A percentile compares a stretch with the other conserved stretches of the same genome.
Conservation (phyloP, 2,113 vertebrate genomes). For the Buteo buteo region DNA sequence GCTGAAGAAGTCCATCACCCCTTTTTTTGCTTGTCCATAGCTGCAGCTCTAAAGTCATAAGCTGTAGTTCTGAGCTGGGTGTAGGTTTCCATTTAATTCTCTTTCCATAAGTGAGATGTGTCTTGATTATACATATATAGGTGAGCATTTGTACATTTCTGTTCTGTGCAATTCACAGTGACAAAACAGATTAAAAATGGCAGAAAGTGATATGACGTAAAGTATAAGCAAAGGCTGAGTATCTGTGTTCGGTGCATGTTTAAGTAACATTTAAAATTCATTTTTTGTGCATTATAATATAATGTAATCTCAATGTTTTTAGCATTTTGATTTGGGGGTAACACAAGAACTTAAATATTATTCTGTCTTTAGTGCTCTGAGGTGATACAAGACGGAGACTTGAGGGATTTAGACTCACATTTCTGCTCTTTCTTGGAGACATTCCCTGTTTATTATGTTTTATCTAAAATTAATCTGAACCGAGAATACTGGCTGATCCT, state of each 20-base stretch:
- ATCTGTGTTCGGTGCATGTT: background rate
- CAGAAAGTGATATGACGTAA: background rate
- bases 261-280: background rate
- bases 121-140: background rate
- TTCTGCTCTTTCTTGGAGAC: background rate
- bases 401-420: background rate
- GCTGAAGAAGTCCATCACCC: background rate
- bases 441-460: background rate
- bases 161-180: background rate
- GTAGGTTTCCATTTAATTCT: background rate
- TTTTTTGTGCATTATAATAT: background rate
- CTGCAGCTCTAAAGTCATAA: background rate
- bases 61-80: background rate
- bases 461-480: background rate
- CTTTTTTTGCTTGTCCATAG: background rate
- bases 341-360: background rate
- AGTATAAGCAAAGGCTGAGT: background rate
- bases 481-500: background rate
- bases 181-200: background rate
- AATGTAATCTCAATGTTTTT: background rate
- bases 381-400: background rate
- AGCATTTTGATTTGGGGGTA: background rate
- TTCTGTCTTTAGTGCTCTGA: background rate
- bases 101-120: background rate
- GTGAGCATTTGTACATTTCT: background rate